Evolutionary conservation across 2,888 invertebrate genomes (phyloP), one percentile per base, ranked within the genome.

Genomic region (Pristionchus fissidentatus): DNA sequence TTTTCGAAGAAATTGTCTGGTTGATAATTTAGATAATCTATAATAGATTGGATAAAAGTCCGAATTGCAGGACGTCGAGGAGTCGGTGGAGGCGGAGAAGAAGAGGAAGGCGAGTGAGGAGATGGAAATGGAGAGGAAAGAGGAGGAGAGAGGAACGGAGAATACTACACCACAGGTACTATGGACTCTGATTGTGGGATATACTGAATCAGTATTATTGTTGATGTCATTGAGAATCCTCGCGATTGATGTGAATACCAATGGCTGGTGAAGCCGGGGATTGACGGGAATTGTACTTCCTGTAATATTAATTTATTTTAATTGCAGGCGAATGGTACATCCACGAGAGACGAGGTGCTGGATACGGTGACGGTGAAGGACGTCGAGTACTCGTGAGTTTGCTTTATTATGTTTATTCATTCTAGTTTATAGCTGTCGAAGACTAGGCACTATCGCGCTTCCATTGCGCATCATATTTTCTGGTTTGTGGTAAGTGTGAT

Each of bases 81-180:
- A 88, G 60, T 66, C 81, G 19, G 84, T 88, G 41, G 79, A 81
- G 52, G 43, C 46, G 4, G 86, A 86, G 75, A 52, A 60, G 41
- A 79, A 49, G n/a, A n/a, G 80, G 49, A 84, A 82, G 60, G 62
- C 84, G 10, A 83, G 84, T 57, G 86, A 86, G 81, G 87, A 86
- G 81, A 83, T 19, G 1, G 80, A 84, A 38, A 22, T 32, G 38
- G 85, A 83, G 49, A 79, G 84, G 79, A 85, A 86, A 41, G 86
- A 84, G 10, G 85, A 83, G 2, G 84, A 66, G 66, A 38, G 38
- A n/a, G 66, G 66, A 10, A 38, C 43, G 22, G 83, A 66, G 70
- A 57, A 82, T 41, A 15, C 62, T 0, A 38, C 43, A 43, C 60
- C 57, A 19, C 29, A 46, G 80, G 60, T 57, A 3, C n/a, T n/a